phyloP scores from a whole-genome alignment of 2,797 vertebrate genomes.

The Lithobates pipiens region DNA sequence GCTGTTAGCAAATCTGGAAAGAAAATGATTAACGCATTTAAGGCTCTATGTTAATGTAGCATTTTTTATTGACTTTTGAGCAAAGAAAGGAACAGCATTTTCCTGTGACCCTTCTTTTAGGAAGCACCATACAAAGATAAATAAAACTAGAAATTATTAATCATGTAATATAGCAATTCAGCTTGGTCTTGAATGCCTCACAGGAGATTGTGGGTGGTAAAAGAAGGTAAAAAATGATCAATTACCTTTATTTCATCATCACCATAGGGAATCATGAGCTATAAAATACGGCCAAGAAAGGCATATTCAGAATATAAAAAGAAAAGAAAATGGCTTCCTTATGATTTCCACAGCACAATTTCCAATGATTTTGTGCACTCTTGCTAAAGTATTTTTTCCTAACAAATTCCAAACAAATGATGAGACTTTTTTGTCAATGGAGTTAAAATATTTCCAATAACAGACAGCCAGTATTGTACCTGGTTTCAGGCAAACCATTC shows the following conservation, averaged over 20 bases:
- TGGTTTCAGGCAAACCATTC: too few species aligned
- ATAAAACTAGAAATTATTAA: slow-evolving; percentile 43
- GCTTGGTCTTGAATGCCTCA: slow-evolving; percentile 46
- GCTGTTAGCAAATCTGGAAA: too few species aligned
- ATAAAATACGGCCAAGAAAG: slow-evolving; percentile 38
- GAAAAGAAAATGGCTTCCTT: slow-evolving; percentile 40
- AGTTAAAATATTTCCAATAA: too few species aligned
- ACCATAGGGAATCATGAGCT: slow-evolving; percentile 46
- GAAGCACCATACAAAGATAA: slow-evolving; percentile 26
- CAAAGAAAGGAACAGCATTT: neutral
- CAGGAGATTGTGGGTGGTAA: slow-evolving; percentile 44
- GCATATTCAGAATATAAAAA: slow-evolving; percentile 26
- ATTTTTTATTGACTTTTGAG: too few species aligned
- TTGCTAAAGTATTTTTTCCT: neutral
- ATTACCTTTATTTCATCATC: slow-evolving; percentile 61
- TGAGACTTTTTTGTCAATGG: neutral
- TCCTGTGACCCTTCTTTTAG: neutral
- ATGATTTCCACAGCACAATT: slow-evolving; percentile 6
- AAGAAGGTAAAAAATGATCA: slow-evolving; percentile 61
- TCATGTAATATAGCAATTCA: slow-evolving; percentile 46
- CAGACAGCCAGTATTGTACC: too few species aligned
- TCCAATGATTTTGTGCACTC: neutral
- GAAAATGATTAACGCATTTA: too few species aligned
- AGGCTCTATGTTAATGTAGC: too few species aligned
- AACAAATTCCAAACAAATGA: neutral